Base-by-base conservation (phyloP, 2,888 invertebrate species). In the Drosophila borborema region DNA sequence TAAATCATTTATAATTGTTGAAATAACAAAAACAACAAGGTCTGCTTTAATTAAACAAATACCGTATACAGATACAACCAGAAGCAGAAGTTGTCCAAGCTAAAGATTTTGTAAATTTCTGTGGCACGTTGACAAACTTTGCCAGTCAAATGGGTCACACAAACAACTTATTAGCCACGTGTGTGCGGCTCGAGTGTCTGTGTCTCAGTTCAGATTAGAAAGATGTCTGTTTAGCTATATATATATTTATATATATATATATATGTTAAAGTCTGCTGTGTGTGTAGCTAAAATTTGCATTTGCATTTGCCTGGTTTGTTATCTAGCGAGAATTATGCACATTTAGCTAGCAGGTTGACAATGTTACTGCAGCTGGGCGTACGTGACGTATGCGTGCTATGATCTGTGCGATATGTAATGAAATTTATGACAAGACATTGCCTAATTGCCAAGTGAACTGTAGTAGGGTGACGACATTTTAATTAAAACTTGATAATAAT, bases 1-100 rank as follows among this genome's bases (percentile, higher is more conserved):
- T 88, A 88, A 81, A 88, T 86, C 86, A 86, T 86, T 79, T 81
- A 83, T 85, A 86, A 85, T 88, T 86, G 79, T 69, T 56, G 66
- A 62, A 79, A 77, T 66, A 81, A 62, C 59, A 77, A 55, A 12
- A 51, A 45, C 49, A 63, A 65, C 6, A 43, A 58, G 53, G 48
- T 16, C 48, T 55, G 70, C 75, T 80, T 80, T 88, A 89, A 85
- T 85, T 86, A 85, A 85, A 85, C 77, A 80, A 66, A 80, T 73
- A 67, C 58, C 20, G 28, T 28, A 55, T 56, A 61, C 40, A 16
- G 2, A 8, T 9, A 28, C 16, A 1, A 45, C 9, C 68, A 45
- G 41, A 46, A 36, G 3, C 38, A 41, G 60, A 49, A 65, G 34
- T 69, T 76, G 65, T 28, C 72, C 60, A 65, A 63, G 56, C 76